These are phyloP conservation scores for Agrilus cyanescens DNA, from an alignment of 2,888 invertebrate genomes.

Conservation along the genomic window DNA sequence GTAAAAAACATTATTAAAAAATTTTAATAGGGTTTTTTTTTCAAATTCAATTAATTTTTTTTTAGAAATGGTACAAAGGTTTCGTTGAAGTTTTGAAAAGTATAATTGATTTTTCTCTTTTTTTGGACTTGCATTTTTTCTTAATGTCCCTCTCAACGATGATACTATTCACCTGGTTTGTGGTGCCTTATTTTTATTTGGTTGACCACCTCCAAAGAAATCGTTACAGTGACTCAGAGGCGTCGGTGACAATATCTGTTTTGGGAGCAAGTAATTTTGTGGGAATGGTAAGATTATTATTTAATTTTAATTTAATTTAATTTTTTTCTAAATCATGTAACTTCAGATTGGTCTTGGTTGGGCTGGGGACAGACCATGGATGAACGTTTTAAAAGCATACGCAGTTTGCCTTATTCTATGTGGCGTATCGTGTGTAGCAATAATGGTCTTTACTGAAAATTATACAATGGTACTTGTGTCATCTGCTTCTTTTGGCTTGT, in stretches of 20 bases:
- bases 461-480: constrained; percentile 30
- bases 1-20: constrained; percentile 32
- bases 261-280: constrained; percentile 85
- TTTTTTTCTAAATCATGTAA: constrained; percentile 12
- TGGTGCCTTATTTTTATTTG: constrained; percentile 90
- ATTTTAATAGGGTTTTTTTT: neutral
- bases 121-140: constrained; percentile 65
- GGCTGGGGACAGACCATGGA: constrained; percentile 76
- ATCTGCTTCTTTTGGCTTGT: constrained; percentile 67
- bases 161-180: constrained; percentile 84
- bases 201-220: constrained; percentile 69
- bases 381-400: constrained; percentile 74
- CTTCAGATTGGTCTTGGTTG: constrained; percentile 68
- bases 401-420: constrained; percentile 62
- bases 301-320: neutral
- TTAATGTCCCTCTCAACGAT: constrained; percentile 77
- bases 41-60: constrained; percentile 20
- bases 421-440: constrained; percentile 48
- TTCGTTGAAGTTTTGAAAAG: constrained; percentile 53
- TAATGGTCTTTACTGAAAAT: constrained; percentile 36
- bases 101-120: constrained; percentile 70
- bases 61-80: constrained; percentile 63
- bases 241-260: constrained; percentile 69
- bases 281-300: constrained; percentile 69
- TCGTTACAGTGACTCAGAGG: constrained; percentile 53